phyloP scores from a whole-genome alignment of 2,888 invertebrate genomes.

The Yponomeuta malinellus region DNA sequence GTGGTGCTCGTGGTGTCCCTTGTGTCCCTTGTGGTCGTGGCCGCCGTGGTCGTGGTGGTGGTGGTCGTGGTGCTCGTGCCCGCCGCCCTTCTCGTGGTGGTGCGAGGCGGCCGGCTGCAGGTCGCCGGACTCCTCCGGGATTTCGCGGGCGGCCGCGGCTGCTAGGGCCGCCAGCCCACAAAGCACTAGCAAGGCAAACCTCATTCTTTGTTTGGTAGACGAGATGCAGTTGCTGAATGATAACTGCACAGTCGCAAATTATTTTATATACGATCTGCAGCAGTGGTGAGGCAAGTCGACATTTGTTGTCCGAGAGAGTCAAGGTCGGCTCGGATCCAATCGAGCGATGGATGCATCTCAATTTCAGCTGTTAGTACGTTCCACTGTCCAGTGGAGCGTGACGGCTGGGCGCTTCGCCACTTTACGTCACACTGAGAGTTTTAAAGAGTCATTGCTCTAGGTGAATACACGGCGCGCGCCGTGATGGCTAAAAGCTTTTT shows the following conservation, averaged over 20 bases:
- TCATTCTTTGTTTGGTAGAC: conserved; percentile 45
- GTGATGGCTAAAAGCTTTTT: not conserved
- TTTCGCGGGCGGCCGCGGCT: conserved; percentile 65
- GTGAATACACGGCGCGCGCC: not conserved
- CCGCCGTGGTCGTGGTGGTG: conserved; percentile 79
- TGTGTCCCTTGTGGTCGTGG: conserved; percentile 81
- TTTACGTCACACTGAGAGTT: conserved; percentile 1
- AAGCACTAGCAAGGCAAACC: conserved; percentile 46
- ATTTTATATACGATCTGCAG: conserved; percentile 58
- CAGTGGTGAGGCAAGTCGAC: conserved; percentile 31
- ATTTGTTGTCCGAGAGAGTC: conserved; percentile 14
- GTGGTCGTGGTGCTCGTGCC: conserved; percentile 78
- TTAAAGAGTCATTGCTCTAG: not conserved
- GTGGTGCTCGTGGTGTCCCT: conserved; percentile 78
- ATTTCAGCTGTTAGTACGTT: not conserved
- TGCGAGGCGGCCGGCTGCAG: conserved; percentile 69
- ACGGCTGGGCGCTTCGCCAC: not conserved
- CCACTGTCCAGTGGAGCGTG: not conserved
- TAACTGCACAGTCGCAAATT: conserved; percentile 43
- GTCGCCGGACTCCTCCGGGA: conserved; percentile 65
- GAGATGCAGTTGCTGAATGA: conserved; percentile 52
- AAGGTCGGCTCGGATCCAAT: conserved; percentile 11
- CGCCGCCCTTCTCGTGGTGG: conserved; percentile 71
- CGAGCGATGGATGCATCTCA: conserved; percentile 8
- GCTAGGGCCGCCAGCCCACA: conserved; percentile 67